Percentiles rank a stretch among this genome's conserved stretches.
These are phyloP conservation scores for Orthosia gracilis DNA, from an alignment of 2,888 invertebrate genomes.

Conservation along the genomic window DNA sequence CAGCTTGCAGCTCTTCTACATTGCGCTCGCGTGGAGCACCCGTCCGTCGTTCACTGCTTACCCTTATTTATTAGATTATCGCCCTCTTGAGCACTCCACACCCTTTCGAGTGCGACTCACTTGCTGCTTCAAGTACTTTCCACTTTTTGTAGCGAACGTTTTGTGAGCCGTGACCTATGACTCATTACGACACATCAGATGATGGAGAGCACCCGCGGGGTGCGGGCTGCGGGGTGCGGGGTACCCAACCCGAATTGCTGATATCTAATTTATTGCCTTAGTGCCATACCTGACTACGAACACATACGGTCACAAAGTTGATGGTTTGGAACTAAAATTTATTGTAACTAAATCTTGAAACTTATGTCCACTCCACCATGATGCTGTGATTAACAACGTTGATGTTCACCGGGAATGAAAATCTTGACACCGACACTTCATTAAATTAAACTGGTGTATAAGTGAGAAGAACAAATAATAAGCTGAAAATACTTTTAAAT, in stretches of 20 bases:
- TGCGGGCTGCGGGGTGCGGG: not conserved
- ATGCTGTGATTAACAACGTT: not conserved
- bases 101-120: not conserved
- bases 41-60: conserved; percentile 9
- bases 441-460: not conserved
- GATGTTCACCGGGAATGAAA: not conserved
- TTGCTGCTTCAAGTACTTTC: not conserved
- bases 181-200: conserved; percentile 26
- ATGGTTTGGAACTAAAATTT: not conserved
- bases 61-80: conserved; percentile 14
- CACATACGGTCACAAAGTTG: conserved; percentile 14
- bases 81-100: not conserved
- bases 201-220: conserved; percentile 1
- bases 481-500: not conserved
- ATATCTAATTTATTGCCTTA: conserved; percentile 29
- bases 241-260: not conserved
- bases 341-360: not conserved
- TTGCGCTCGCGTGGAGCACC: not conserved
- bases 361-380: not conserved
- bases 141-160: not conserved
- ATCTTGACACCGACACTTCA: not conserved
- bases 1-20: too few species aligned
- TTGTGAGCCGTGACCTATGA: not conserved
- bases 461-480: not conserved
- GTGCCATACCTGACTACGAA: not conserved